Conservation (phyloP, 2,888 invertebrate species). For the Drepana falcataria region DNA sequence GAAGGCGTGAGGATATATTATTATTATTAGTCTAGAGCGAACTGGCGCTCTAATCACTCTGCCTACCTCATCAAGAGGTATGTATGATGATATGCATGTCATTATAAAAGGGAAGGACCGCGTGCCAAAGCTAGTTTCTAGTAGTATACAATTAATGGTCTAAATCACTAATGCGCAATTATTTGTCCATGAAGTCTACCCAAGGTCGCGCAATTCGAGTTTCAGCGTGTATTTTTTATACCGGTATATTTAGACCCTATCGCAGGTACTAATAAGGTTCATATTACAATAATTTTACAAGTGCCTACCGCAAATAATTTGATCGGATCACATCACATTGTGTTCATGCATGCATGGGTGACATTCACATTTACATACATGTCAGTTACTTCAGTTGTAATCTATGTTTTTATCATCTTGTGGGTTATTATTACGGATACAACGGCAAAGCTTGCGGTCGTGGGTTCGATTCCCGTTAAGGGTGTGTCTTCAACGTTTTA, state of each 20-base stretch:
- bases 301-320: slow-evolving; percentile 14
- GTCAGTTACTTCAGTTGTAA: slow-evolving; percentile 13
- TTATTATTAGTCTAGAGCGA: too few species aligned
- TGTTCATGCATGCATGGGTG: slow-evolving; percentile 56
- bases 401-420: slow-evolving; percentile 10
- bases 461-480: too few species aligned
- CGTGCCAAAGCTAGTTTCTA: too few species aligned
- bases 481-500: too few species aligned
- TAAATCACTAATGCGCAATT: slow-evolving; percentile 19
- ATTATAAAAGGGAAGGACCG: too few species aligned
- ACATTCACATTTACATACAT: slow-evolving; percentile 26
- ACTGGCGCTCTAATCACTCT: too few species aligned
- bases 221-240: neutral
- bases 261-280: slow-evolving; percentile 12
- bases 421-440: neutral
- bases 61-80: too few species aligned
- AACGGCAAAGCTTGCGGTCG: neutral
- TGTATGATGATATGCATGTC: too few species aligned
- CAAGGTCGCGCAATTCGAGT: slow-evolving; percentile 26
- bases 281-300: slow-evolving; percentile 10
- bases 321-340: slow-evolving; percentile 31
- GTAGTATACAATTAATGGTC: too few species aligned
- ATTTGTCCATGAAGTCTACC: slow-evolving; percentile 33
- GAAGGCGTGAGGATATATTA: too few species aligned
- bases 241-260: neutral